Conservation (phyloP, 2,113 vertebrate species). For the Felis catus region F.catus_Fca126_mat1.0 CM031420.1:138673001-138673500, state of each 20-base stretch:
- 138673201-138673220: neutral
- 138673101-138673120: no score
- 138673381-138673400: neutral
- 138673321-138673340: neutral
- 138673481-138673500: neutral
- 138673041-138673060: neutral
- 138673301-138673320: neutral
- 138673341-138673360: neutral
- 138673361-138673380: constrained; percentile 49
- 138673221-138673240: neutral
- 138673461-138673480: neutral
- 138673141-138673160: neutral
- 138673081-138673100: no score
- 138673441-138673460: neutral
- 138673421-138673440: neutral
- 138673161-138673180: neutral
- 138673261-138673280: neutral
- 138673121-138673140: neutral
- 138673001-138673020: neutral
- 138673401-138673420: neutral
- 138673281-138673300: no score
- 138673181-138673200: neutral
- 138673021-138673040: neutral
- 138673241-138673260: neutral
- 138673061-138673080: neutral